These are phyloP conservation scores for Micromesistius poutassou DNA, from an alignment of 2,797 vertebrate species.

Conservation along the genomic window DNA sequence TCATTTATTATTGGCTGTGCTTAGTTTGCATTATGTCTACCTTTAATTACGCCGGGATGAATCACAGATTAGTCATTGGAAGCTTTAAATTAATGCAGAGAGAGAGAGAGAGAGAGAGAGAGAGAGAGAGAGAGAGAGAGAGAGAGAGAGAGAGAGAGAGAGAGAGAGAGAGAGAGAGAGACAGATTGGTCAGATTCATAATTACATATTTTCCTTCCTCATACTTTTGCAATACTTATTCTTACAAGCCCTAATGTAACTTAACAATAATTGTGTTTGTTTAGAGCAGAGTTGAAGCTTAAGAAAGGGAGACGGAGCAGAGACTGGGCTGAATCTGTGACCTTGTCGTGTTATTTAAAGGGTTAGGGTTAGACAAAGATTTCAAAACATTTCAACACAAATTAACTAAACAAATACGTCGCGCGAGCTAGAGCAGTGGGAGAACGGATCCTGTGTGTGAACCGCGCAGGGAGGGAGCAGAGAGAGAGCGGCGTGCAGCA, in stretches of 20 bases:
- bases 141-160: background rate
- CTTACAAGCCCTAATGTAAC: background rate
- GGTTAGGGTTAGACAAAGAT: background rate
- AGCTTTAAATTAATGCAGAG: constrained; percentile 1
- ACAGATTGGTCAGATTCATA: background rate
- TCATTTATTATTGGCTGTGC: constrained; percentile 1
- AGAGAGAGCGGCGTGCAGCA: background rate
- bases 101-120: background rate
- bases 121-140: background rate
- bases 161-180: background rate
- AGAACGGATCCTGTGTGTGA: background rate
- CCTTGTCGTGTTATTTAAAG: background rate
- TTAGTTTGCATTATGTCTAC: constrained; percentile 11
- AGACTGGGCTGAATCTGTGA: background rate
- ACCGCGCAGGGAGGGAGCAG: background rate
- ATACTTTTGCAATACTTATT: constrained; percentile 6
- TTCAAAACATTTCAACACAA: background rate
- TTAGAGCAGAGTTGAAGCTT: background rate
- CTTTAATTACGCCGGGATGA: background rate
- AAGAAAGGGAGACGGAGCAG: background rate
- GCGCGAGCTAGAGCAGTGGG: background rate
- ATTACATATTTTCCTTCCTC: constrained; percentile 1
- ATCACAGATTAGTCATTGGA: constrained; percentile 2
- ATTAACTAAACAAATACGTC: background rate
- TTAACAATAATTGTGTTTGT: background rate